A percentile compares a stretch with the other conserved stretches of the same genome.
These are phyloP conservation scores for Ovis aries DNA, from an alignment of 2,113 vertebrate species.

Conservation along the genomic window ARS-UI_Ramb_v3.0 NC_056057.1:98374501-98375000, in stretches of 20 bases:
- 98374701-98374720: not conserved
- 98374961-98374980: not conserved
- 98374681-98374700: slow-evolving; percentile 35
- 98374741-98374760: not conserved
- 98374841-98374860: not conserved
- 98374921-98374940: not conserved
- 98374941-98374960: not conserved
- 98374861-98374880: not conserved
- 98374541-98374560: not conserved
- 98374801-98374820: not conserved
- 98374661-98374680: slow-evolving; percentile 26
- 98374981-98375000: not conserved
- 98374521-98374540: not conserved
- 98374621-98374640: slow-evolving; percentile 27
- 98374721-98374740: not conserved
- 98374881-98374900: not conserved
- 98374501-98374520: not conserved
- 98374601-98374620: slow-evolving; percentile 25
- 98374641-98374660: slow-evolving; percentile 35
- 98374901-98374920: not conserved
- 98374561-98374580: not conserved
- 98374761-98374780: not conserved
- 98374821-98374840: not conserved
- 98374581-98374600: slow-evolving; percentile 1
- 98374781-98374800: not conserved